These are phyloP conservation scores for Ibidorhyncha struthersii DNA, from an alignment of 2,113 vertebrate genomes.

Conservation along the genomic window DNA sequence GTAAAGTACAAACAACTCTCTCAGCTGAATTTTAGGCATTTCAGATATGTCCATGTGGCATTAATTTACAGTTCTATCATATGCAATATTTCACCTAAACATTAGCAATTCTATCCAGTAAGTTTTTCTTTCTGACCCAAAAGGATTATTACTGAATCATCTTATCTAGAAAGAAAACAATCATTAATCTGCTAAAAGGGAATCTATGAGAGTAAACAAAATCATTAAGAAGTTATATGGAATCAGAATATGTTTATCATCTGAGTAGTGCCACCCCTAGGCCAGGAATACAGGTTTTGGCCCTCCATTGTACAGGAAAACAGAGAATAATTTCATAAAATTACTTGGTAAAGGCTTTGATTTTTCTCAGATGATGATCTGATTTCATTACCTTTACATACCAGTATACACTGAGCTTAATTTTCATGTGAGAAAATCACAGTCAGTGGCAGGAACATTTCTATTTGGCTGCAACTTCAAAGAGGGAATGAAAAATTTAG, in stretches of 20 bases:
- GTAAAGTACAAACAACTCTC: background rate
- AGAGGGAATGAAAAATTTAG: slow-evolving; percentile 42
- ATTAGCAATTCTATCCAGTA: background rate
- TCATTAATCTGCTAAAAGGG: slow-evolving; percentile 36
- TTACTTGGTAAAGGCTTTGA: background rate
- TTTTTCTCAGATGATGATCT: slow-evolving; percentile 14
- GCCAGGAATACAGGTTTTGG: background rate
- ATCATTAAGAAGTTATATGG: background rate
- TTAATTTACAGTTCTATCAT: slow-evolving; percentile 5
- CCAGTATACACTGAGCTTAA: background rate
- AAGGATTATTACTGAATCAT: slow-evolving; percentile 15
- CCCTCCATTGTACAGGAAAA: background rate
- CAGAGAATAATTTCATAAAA: background rate
- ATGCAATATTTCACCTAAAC: slow-evolving; percentile 35
- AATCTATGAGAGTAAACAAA: slow-evolving; percentile 26
- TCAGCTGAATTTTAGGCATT: background rate
- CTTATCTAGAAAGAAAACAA: slow-evolving; percentile 13
- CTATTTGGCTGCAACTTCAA: slow-evolving; percentile 46
- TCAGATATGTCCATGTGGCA: background rate
- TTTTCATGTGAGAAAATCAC: slow-evolving; percentile 37
- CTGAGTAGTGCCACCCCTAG: background rate
- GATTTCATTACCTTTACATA: slow-evolving; percentile 27
- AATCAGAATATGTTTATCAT: background rate
- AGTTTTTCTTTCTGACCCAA: background rate
- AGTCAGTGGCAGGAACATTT: slow-evolving; percentile 35